Conservation (phyloP, 2,888 invertebrate genomes). For the Laspeyria flexula region DNA sequence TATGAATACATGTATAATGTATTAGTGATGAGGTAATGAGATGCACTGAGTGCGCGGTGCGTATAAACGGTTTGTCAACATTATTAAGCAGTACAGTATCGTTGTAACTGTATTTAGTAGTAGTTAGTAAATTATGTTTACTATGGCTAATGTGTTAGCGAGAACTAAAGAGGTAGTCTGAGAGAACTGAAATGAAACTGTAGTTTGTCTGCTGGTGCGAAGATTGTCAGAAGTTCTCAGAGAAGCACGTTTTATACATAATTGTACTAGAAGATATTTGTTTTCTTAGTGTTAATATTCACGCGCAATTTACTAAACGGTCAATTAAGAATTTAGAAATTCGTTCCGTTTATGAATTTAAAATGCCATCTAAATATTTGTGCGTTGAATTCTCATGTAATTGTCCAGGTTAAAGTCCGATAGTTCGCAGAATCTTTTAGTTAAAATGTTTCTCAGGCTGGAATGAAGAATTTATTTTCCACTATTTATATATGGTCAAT, state of each 20-base stretch:
- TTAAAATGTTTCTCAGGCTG: not conserved
- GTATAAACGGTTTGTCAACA: constrained; percentile 10
- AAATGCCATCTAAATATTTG: constrained; percentile 7
- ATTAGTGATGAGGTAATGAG: constrained; percentile 19
- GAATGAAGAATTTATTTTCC: not conserved
- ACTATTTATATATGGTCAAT: not conserved
- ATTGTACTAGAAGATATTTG: too few relatives aligned
- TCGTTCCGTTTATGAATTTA: constrained; percentile 12
- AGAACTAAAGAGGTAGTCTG: too few relatives aligned
- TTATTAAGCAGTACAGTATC: constrained; percentile 7
- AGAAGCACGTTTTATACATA: too few relatives aligned
- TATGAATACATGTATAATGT: constrained; percentile 35
- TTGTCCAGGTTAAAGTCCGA: not conserved
- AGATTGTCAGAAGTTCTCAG: too few relatives aligned
- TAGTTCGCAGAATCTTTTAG: not conserved
- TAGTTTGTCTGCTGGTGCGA: too few relatives aligned
- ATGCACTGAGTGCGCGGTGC: constrained; percentile 9
- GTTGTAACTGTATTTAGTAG: too few relatives aligned
- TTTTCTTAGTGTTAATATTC: constrained; percentile 1
- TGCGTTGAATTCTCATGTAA: not conserved
- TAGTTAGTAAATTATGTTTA: too few relatives aligned
- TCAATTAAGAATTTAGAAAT: constrained; percentile 10
- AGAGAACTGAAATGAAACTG: too few relatives aligned
- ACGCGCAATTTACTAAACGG: not conserved
- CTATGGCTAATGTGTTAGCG: too few relatives aligned